Evolutionary conservation across 2,113 vertebrate species (phyloP), one percentile per base, ranked within the genome.

Genomic region (Octodon degus): DNA sequence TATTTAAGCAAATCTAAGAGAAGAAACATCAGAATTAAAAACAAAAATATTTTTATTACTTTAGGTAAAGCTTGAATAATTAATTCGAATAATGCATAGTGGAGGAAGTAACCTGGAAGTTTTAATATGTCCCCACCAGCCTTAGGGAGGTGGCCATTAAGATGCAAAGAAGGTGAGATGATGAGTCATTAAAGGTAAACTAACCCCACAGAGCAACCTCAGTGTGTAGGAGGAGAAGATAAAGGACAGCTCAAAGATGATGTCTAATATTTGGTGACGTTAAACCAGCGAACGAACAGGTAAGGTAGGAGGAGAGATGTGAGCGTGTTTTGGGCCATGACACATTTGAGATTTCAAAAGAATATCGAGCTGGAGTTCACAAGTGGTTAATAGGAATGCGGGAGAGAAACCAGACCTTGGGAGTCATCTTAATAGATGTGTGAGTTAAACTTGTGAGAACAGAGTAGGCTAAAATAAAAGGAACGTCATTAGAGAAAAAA

Each of bases 281-380:
- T 60, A 63, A n/a, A n/a, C 77, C 96, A 93, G 50, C 32, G 74
- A 83, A 55, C 24, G 60, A 94, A 89, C 72, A 86, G 53, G 47
- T 86, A 79, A 70, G 6, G 81, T 80, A 58, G 72, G 58, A 92
- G 70, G 50, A 40, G 68, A 94, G 86, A 63, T 5, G 7, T 62
- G 43, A 89, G 67, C 37, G 1, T 55, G 43, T 60, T 89, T 91
- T 16, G 32, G 76, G 34, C 30, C 34, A 22, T 37, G 76, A 58
- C 53, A 83, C 79, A 77, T 77, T 89, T 83, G 47, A 85, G 62
- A 84, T 68, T 83, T 83, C 74, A 76, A 58, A 89, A 72, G 37
- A 80, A 14, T 32, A 53, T 27, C 50, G 13, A 68, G 47, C 90
- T 62, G 58, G 67, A 94, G 74, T 84, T 90, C 17, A 19, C 25